phyloP scores from a whole-genome alignment of 2,797 vertebrate species.

The Propithecus perrieri region DNA sequence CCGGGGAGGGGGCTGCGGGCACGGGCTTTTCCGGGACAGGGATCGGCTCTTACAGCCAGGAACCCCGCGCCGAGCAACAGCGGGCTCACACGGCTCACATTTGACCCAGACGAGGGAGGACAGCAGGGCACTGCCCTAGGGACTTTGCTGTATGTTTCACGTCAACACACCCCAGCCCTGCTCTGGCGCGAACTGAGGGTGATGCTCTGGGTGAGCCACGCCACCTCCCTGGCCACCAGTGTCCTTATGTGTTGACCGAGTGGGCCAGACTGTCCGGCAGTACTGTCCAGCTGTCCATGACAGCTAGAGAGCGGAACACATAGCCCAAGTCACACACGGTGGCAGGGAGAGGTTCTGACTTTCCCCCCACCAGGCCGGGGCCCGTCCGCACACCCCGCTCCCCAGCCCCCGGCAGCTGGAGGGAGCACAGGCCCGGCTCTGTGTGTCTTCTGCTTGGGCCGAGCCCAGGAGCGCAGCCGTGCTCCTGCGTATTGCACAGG shows the following conservation, averaged over 20 bases:
- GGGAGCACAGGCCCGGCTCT: not conserved
- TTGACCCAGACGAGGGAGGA: not conserved
- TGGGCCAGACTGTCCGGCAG: not conserved
- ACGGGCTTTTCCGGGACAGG: not conserved
- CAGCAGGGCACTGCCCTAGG: not conserved
- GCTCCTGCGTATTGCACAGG: not conserved
- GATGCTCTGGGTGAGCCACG: too few relatives aligned
- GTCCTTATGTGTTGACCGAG: not conserved
- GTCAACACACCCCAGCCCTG: too few relatives aligned
- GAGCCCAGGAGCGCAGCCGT: not conserved
- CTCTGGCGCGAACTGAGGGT: not conserved
- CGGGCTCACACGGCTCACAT: not conserved
- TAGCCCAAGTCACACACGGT: not conserved
- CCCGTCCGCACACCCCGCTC: not conserved
- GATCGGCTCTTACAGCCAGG: not conserved
- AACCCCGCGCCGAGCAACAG: not conserved
- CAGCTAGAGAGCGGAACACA: not conserved
- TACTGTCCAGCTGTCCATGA: not conserved
- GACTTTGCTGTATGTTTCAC: not conserved
- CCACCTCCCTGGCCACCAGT: not conserved
- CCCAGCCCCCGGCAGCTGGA: not conserved
- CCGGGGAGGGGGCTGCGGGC: fast-evolving
- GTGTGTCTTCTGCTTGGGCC: not conserved
- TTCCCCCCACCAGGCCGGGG: not conserved
- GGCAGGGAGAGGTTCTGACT: not conserved